These are phyloP conservation scores for Heloderma charlesbogerti DNA, from an alignment of 2,113 vertebrate species.

Conservation along the genomic window DNA sequence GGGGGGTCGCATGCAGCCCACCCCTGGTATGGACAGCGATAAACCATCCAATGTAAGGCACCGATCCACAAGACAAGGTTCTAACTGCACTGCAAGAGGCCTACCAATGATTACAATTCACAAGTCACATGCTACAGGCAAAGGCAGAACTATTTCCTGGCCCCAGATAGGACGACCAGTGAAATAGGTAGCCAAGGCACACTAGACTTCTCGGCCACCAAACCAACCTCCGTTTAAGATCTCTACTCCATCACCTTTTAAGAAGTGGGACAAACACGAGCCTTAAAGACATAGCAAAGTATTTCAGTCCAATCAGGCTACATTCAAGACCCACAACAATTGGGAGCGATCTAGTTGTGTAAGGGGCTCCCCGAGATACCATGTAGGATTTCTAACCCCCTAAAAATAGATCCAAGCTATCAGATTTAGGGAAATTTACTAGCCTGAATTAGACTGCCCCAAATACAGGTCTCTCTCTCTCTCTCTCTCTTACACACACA, in stretches of 20 bases:
- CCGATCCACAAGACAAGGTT: not conserved
- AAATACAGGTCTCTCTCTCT: slow-evolving; percentile 44
- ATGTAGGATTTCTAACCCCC: slow-evolving; percentile 63
- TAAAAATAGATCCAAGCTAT: slow-evolving; percentile 70
- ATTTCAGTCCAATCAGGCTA: slow-evolving; percentile 68
- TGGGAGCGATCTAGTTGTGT: slow-evolving; percentile 62
- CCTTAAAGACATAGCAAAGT: slow-evolving; percentile 54
- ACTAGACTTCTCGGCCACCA: not conserved
- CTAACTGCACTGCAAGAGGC: not conserved
- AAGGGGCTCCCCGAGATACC: slow-evolving; percentile 61
- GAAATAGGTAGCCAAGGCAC: rapidly evolving
- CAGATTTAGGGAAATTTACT: slow-evolving; percentile 55
- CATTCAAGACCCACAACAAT: slow-evolving; percentile 66
- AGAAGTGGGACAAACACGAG: slow-evolving; percentile 44
- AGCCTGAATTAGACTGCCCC: slow-evolving; percentile 70
- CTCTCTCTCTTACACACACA: no score
- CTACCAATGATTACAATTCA: no score
- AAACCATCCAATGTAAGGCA: no score
- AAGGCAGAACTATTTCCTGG: not conserved
- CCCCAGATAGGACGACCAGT: not conserved
- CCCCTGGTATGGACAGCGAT: no score
- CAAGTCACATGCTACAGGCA: not conserved
- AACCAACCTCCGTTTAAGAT: not conserved
- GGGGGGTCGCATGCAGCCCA: no score
- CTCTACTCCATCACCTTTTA: not conserved